Evolutionary conservation across 2,797 vertebrate genomes (phyloP).

Genomic region (Urosaurus nigricauda): DNA sequence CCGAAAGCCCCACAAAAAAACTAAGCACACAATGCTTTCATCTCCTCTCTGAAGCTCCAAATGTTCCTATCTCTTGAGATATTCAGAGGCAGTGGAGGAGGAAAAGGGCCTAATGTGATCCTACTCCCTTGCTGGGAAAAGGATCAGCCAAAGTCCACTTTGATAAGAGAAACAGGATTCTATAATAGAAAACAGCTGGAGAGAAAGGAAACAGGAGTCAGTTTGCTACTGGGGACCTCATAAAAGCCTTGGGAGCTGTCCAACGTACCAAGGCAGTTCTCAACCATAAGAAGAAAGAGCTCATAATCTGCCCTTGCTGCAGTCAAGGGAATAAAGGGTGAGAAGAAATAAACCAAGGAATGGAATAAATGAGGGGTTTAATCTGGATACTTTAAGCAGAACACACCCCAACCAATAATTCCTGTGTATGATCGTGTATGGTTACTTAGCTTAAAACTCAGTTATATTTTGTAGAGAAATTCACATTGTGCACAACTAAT

Average conservation of each 20-base stretch:
- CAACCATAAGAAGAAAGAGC: not conserved
- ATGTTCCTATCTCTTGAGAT: not conserved
- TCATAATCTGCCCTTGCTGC: not conserved
- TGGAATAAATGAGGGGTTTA: not conserved
- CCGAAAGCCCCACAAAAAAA: too few species aligned
- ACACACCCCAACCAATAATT: not conserved
- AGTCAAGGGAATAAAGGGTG: not conserved
- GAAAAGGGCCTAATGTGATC: too few species aligned
- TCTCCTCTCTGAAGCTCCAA: not conserved
- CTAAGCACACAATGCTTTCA: too few species aligned
- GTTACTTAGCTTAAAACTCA: not conserved
- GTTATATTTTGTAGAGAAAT: not conserved
- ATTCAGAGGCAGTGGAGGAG: not conserved
- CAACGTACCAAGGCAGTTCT: constrained; percentile 27
- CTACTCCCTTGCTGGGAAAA: not conserved
- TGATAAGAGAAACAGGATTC: not conserved
- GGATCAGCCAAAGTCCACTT: not conserved
- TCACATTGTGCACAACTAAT: not conserved
- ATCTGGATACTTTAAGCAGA: not conserved
- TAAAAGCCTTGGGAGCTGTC: constrained; percentile 21
- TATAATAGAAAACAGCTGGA: not conserved
- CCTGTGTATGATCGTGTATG: too few species aligned
- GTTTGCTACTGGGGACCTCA: not conserved
- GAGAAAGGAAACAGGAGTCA: not conserved
- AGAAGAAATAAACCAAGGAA: not conserved